Conservation (phyloP, 2,888 invertebrate species). For the Orchesella flavescens region DNA sequence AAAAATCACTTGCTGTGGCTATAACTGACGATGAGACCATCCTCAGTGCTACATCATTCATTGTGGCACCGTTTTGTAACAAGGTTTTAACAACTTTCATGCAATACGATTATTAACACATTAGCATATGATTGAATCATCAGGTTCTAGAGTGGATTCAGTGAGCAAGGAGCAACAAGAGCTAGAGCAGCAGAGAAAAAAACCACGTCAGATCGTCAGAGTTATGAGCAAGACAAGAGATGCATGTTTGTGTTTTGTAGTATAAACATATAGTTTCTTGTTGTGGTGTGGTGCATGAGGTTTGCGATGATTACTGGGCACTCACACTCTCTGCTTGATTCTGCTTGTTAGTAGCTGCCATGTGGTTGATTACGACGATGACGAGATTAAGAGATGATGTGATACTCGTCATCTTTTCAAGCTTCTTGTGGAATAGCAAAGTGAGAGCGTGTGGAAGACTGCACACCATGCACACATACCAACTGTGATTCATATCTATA, state of each 20-base stretch:
- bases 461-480: no score
- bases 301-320: conserved; percentile 3
- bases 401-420: conserved; percentile 49
- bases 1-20: background rate
- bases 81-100: conserved; percentile 39
- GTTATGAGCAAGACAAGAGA: background rate
- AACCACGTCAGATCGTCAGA: conserved; percentile 36
- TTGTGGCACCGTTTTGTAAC: conserved; percentile 12
- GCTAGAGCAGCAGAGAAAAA: conserved; percentile 23
- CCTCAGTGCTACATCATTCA: background rate
- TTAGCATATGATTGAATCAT: conserved; percentile 64
- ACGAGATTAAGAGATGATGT: conserved; percentile 63
- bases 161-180: conserved; percentile 19
- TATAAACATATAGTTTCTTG: conserved; percentile 4
- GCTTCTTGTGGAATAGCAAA: background rate
- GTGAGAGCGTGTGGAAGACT: no score
- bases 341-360: conserved; percentile 55
- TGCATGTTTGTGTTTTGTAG: background rate
- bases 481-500: no score
- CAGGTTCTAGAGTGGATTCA: conserved; percentile 50
- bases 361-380: conserved; percentile 55
- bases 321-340: background rate
- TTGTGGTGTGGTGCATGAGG: background rate
- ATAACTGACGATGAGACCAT: conserved; percentile 50
- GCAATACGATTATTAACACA: conserved; percentile 57